These are phyloP conservation scores for Mormyrus iriodes DNA, from an alignment of 2,113 vertebrate species.

Conservation along the genomic window DNA sequence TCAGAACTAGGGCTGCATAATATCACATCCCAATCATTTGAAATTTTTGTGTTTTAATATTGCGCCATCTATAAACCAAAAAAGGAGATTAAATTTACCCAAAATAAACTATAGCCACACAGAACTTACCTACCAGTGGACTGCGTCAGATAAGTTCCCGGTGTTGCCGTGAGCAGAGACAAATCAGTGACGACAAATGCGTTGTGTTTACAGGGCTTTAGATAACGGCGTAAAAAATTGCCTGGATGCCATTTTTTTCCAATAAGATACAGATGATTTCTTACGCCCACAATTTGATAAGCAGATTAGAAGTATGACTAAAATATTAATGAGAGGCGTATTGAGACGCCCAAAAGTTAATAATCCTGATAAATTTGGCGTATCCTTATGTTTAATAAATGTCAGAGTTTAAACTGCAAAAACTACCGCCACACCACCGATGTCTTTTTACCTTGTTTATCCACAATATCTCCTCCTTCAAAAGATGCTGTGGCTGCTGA, in stretches of 20 bases:
- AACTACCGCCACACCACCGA: background rate
- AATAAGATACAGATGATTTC: background rate
- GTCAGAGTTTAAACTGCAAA: no score
- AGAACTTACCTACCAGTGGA: background rate
- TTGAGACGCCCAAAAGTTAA: background rate
- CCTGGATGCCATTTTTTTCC: background rate
- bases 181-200: background rate
- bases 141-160: background rate
- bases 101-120: background rate
- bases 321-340: background rate
- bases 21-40: background rate
- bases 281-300: background rate
- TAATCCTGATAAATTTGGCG: background rate
- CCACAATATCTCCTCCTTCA: background rate
- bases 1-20: background rate
- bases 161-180: background rate
- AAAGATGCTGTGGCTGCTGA: background rate
- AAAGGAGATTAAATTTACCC: background rate
- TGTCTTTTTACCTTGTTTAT: background rate
- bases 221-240: background rate
- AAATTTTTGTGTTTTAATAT: no score
- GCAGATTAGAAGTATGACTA: background rate
- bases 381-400: no score
- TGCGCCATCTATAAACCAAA: background rate
- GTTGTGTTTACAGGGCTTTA: background rate